These are phyloP conservation scores for Rhynchotus rufescens DNA, from an alignment of 2,797 vertebrate species.

Conservation along the genomic window DNA sequence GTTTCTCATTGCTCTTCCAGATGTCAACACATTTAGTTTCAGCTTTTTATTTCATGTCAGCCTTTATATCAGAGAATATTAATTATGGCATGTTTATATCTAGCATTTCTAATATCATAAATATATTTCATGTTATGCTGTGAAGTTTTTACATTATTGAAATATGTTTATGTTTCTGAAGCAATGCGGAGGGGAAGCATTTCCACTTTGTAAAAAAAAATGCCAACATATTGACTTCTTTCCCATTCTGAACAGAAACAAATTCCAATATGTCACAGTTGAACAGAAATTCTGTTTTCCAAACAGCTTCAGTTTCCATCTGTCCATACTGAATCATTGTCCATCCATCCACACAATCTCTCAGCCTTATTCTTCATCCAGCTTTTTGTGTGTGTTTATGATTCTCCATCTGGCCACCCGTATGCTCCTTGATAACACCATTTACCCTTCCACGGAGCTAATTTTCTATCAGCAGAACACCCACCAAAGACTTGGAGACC, in stretches of 20 bases:
- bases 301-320: slow-evolving; percentile 67
- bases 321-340: slow-evolving; percentile 60
- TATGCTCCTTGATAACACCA: slow-evolving; percentile 57
- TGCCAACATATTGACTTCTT: not conserved
- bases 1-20: not conserved
- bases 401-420: slow-evolving; percentile 52
- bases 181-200: not conserved
- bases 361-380: slow-evolving; percentile 60
- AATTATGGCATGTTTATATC: not conserved
- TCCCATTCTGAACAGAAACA: slow-evolving; percentile 11
- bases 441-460: slow-evolving; percentile 42
- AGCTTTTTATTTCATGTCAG: not conserved
- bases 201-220: slow-evolving; percentile 19
- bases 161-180: not conserved
- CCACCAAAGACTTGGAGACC: not conserved
- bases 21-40: not conserved
- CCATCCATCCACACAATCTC: slow-evolving; percentile 61
- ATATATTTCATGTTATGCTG: not conserved
- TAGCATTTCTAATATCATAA: not conserved
- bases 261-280: not conserved
- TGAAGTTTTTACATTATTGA: not conserved
- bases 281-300: slow-evolving; percentile 57
- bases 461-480: slow-evolving; percentile 38
- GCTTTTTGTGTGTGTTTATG: slow-evolving; percentile 38
- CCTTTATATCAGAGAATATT: not conserved